Evolutionary conservation across 1,140 invertebrate genomes (phyloP).

Genomic region (Scaptodrosophila lebanonensis): DNA sequence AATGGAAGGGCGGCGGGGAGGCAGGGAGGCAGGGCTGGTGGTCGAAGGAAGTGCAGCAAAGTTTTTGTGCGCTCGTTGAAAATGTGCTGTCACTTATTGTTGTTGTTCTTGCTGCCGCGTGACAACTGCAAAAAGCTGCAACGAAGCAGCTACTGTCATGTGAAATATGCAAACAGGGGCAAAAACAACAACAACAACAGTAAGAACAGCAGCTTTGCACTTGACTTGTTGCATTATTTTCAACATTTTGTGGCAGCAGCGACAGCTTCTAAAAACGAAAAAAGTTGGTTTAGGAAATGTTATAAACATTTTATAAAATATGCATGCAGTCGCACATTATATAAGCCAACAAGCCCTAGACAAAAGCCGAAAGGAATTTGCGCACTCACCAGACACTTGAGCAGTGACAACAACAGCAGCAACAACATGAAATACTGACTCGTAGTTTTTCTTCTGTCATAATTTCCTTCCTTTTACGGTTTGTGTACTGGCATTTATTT

Average conservation of each 20-base stretch:
- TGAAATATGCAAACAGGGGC: neutral
- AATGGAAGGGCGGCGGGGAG: too few relatives aligned
- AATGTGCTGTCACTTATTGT: too few relatives aligned
- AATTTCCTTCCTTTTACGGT: slow-evolving; percentile 59
- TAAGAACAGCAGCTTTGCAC: slow-evolving; percentile 4
- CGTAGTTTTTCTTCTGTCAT: slow-evolving; percentile 36
- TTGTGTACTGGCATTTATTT: slow-evolving; percentile 64
- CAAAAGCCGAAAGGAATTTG: slow-evolving; percentile 67
- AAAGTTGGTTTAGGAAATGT: slow-evolving; percentile 31
- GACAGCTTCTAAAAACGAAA: neutral
- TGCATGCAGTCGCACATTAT: slow-evolving; percentile 48
- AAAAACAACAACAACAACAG: neutral
- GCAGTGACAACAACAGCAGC: neutral
- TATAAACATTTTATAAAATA: slow-evolving; percentile 70
- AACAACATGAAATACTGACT: slow-evolving; percentile 9
- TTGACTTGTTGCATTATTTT: slow-evolving; percentile 64
- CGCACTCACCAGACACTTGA: slow-evolving; percentile 43
- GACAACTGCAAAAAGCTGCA: neutral
- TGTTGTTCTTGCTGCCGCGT: too few relatives aligned
- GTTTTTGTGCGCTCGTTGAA: too few relatives aligned
- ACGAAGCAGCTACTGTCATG: too few relatives aligned
- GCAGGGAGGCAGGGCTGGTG: too few relatives aligned
- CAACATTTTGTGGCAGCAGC: slow-evolving; percentile 9
- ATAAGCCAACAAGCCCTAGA: slow-evolving; percentile 58
- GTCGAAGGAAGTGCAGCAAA: too few relatives aligned